phyloP scores from a whole-genome alignment of 1,140 invertebrate species.

The Trichoplusia ni region DNA sequence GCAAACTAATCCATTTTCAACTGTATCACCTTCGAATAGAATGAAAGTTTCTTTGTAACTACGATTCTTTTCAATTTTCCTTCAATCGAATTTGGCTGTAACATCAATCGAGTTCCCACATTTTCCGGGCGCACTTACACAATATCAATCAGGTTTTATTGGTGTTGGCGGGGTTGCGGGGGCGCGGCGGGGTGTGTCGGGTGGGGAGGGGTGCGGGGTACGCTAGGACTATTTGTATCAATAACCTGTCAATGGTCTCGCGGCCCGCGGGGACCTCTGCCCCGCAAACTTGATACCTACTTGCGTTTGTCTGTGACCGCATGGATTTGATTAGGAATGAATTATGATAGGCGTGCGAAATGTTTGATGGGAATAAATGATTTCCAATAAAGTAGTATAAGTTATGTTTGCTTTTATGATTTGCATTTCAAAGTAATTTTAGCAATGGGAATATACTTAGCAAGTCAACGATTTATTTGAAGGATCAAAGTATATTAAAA shows the following conservation, averaged over 20 bases:
- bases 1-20: conserved; percentile 35
- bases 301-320: conserved; percentile 50
- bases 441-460: too few relatives aligned
- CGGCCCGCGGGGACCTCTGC: conserved; percentile 57
- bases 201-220: conserved; percentile 39
- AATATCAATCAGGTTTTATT: conserved; percentile 82
- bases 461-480: too few relatives aligned
- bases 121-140: conserved; percentile 80
- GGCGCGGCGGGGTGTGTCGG: conserved; percentile 27
- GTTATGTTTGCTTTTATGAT: too few relatives aligned
- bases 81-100: conserved; percentile 79
- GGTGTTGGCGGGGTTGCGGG: conserved; percentile 70
- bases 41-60: conserved; percentile 39
- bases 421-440: too few relatives aligned
- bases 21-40: conserved; percentile 40
- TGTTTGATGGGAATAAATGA: conserved; percentile 2
- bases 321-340: conserved; percentile 71
- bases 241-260: conserved; percentile 78
- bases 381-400: neutral
- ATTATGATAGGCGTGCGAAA: conserved; percentile 62
- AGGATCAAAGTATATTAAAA: too few relatives aligned
- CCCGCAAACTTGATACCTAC: conserved; percentile 43
- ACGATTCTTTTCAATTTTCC: conserved; percentile 78
- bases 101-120: conserved; percentile 81
- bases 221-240: conserved; percentile 75